Base-by-base conservation (phyloP, 2,113 vertebrate genomes). In the Pachypanchax playfairii region DNA sequence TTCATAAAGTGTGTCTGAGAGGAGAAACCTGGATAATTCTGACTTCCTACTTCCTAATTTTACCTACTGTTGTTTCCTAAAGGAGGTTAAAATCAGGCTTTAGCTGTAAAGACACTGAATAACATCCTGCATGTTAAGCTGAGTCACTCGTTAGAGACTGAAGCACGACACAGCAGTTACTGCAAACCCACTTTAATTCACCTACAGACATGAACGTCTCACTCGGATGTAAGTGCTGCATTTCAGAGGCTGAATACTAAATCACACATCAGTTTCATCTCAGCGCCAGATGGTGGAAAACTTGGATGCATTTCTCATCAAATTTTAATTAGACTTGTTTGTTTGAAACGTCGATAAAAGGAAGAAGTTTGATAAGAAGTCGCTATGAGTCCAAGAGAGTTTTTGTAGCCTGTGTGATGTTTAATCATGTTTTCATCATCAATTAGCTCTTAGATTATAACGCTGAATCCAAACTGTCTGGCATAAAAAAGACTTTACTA, bases 21-120 rank as follows among this genome's bases (percentile, higher is more conserved):
- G 55, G 38, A n/a, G 39, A 75, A 73, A 56, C 58, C 64, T 38
- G 17, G 70, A 74, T 76, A 60, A 83, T 74, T 47, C 70, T 1
- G 0, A 50, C 65, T 35, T 38, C 52, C 72, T 72, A 66, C 65
- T 43, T n/a, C n/a, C n/a, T n/a, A n/a, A n/a, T n/a, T n/a, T n/a
- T 35, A 42, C 52, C 72, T 72, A 66, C 65, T 43, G 55, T 41
- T 44, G 38, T 56, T 51, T 62, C 51, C 35, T n/a, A 28, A 67
- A 43, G 62, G 47, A 22, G 63, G 47, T 65, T 79, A 61, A 77
- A 65, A 67, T 67, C 54, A 36, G 29, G 38, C 55, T 55, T 75
- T 51, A 76, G 56, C 54, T 20, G 20, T 24, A 26, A 31, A 28
- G 2, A n/a, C 46, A 28, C n/a, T n/a, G n/a, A n/a, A 64, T 60